phyloP scores from a whole-genome alignment of 2,113 vertebrate species.

The Rhagologus leucostigma region DNA sequence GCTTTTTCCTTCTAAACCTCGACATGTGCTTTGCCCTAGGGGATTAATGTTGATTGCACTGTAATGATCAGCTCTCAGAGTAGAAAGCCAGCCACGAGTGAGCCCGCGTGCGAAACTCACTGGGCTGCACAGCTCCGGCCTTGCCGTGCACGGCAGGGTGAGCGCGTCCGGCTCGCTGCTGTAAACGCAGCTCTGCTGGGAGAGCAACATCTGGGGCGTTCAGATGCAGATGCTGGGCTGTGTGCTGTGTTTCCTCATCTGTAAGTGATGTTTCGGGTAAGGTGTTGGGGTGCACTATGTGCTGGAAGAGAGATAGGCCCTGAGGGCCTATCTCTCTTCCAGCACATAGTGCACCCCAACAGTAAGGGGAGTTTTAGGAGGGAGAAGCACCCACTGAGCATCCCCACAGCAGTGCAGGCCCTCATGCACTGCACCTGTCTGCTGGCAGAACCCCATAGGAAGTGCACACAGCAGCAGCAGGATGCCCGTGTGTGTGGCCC shows the following conservation, averaged over 20 bases:
- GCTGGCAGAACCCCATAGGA: background rate
- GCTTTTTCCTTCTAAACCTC: background rate
- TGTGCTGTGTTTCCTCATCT: background rate
- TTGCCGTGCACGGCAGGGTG: fast-evolving
- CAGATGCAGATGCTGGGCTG: background rate
- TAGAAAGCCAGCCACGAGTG: background rate
- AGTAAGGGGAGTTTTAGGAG: no score
- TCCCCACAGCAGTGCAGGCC: background rate
- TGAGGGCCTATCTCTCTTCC: no score
- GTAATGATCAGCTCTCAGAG: background rate
- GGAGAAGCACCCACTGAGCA: background rate
- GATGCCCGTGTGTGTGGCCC: background rate
- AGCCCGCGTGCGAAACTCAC: background rate
- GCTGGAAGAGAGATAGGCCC: no score
- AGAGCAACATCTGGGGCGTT: background rate
- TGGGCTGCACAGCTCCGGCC: background rate
- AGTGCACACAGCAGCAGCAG: background rate
- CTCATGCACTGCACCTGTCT: background rate
- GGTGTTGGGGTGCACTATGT: no score
- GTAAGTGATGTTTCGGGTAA: no score
- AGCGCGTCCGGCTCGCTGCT: fast-evolving
- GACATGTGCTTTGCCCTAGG: background rate
- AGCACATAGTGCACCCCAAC: no score
- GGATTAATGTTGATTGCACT: background rate
- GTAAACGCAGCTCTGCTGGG: background rate